Base-by-base conservation (phyloP, 2,888 invertebrate species). In the Agonopterix subpropinquella region DNA sequence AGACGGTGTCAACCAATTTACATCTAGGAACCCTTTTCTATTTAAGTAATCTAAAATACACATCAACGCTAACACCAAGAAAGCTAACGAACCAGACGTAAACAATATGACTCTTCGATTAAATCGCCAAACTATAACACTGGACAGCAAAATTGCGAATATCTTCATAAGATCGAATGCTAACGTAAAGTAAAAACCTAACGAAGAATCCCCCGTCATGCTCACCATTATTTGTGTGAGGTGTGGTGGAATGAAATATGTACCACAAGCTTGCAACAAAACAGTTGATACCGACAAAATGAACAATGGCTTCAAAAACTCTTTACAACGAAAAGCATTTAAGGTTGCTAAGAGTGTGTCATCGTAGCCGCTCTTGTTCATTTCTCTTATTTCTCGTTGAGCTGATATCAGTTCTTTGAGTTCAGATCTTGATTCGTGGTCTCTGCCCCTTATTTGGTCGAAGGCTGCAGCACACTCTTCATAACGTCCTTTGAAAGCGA, bases 401-500 rank as follows among this genome's bases (percentile, higher is more conserved):
- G 54, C 53, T 37, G 44, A n/a, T 46, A 59, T 55, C 11, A 59
- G 42, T 5, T 59, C 53, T 4, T 44, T 44, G 4, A 59, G 1
- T 49, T 59, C 59, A 47, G 28, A 53, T 45, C 43, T 51, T 1
- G 59, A 45, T 35, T 59, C 53, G 8, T 36, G 13, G n/a, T 47
- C 47, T 8, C 47, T 49, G 18, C 58, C 61, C 39, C 60, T 48
- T 4, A 60, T 28, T 55, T 58, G 54, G 39, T 55, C 52, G n/a
- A 60, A 60, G 1, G 56, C 49, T 1, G 7, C 43, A 9, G 43
- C 13, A 18, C 61, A 50, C 9, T 60, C 61, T 45, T 60, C 56
- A 43, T 44, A 58, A 2, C 58, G 48, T 10, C 61, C 60, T 46
- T 55, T 56, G 11, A 55, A 60, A 8, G 60, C 60, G 9, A 60